These are phyloP conservation scores for Pseudorasbora parva DNA, from an alignment of 2,113 vertebrate species.

Conservation along the genomic window DNA sequence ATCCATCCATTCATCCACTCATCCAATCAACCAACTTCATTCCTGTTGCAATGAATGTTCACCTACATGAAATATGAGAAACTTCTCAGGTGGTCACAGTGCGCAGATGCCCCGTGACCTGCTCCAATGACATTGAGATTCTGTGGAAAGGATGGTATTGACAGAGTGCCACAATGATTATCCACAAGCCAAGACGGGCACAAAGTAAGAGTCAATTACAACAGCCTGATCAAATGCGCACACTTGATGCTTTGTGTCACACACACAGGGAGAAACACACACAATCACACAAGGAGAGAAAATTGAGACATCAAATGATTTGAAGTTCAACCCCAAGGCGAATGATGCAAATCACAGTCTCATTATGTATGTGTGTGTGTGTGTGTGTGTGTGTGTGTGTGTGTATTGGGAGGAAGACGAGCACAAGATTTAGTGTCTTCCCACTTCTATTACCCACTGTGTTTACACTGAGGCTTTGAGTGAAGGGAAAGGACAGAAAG, in stretches of 20 bases:
- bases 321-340: constrained; percentile 16
- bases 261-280: constrained; percentile 43
- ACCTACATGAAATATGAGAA: neutral
- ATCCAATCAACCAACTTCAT: constrained; percentile 8
- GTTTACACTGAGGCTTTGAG: neutral
- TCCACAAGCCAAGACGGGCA: neutral
- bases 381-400: constrained; percentile 8
- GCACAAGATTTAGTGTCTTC: constrained; percentile 15
- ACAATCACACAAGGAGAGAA: constrained; percentile 25
- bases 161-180: neutral
- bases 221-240: constrained; percentile 30
- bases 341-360: constrained; percentile 48
- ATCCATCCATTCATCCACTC: neutral
- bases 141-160: constrained; percentile 3
- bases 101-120: neutral
- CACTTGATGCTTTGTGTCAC: constrained; percentile 31
- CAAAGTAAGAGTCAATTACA: constrained; percentile 28
- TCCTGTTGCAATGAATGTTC: neutral
- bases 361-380: constrained; percentile 16
- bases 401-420: constrained; percentile 11
- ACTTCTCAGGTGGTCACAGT: constrained; percentile 3
- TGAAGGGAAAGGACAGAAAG: constrained; percentile 26
- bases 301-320: constrained; percentile 33
- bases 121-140: constrained; percentile 33
- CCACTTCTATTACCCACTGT: constrained; percentile 26